Evolutionary conservation across 2,888 invertebrate genomes (phyloP).

Genomic region (Thalpophila matura): DNA sequence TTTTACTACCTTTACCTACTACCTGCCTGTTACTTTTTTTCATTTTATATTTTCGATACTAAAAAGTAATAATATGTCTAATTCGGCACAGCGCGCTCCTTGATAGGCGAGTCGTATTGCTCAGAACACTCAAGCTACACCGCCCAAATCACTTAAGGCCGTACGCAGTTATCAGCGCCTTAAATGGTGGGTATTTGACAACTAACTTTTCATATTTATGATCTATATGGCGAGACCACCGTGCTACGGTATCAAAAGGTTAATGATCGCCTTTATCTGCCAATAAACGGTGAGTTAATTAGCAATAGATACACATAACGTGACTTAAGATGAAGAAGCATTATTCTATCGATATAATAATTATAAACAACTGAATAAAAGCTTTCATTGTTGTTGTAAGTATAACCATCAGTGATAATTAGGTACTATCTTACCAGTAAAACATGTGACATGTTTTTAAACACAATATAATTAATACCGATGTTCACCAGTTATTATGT

Average conservation of each 20-base stretch:
- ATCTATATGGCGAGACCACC: too few relatives aligned
- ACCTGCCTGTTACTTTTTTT: too few relatives aligned
- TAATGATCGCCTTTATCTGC: constrained; percentile 16
- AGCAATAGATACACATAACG: constrained; percentile 16
- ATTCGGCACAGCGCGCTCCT: too few relatives aligned
- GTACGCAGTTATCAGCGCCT: too few relatives aligned
- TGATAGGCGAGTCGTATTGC: too few relatives aligned
- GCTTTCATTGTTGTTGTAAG: constrained; percentile 9
- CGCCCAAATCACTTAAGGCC: too few relatives aligned
- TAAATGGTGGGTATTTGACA: too few relatives aligned
- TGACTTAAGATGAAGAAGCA: constrained; percentile 8
- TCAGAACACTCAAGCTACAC: too few relatives aligned
- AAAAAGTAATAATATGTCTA: too few relatives aligned
- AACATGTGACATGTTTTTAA: constrained; percentile 2
- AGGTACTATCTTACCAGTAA: constrained; percentile 13
- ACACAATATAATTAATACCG: constrained; percentile 3
- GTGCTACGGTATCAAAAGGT: constrained; percentile 27
- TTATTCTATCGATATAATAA: constrained; percentile 14
- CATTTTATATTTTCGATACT: too few relatives aligned
- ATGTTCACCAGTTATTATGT: constrained; percentile 4
- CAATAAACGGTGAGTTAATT: constrained; percentile 17
- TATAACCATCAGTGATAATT: constrained; percentile 10
- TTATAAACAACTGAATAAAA: constrained; percentile 28
- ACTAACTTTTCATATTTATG: too few relatives aligned
- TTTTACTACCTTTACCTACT: too few relatives aligned